Evolutionary conservation across 2,888 invertebrate genomes (phyloP), one percentile per base, ranked within the genome.

Genomic region (Coecobrya sp.): DNA sequence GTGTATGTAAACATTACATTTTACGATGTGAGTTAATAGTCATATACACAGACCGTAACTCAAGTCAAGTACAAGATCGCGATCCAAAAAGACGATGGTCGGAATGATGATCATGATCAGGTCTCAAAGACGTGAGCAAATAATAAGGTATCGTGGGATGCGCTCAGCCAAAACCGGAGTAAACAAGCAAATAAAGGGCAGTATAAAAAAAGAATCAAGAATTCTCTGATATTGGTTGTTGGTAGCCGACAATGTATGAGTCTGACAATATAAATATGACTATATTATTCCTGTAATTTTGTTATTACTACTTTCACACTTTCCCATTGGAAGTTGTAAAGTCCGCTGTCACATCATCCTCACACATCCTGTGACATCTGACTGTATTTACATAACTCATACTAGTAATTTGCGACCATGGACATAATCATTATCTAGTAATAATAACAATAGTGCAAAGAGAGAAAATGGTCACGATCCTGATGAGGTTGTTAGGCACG

Each of bases 361-460:
- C n/a, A 70, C 42, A 36, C 49, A 70, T 36, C 36, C 36, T 70
- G 70, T 70, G 70, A 70, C 30, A 70, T 70, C 36, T 70, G 70
- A 70, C 70, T 7, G 13, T 36, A 36, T 70, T 70, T 70, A 36
- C 70, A 70, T 70, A 70, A 68, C 8, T 68, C 27, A 59, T 36
- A n/a, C n/a, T n/a, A 7, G 59, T 59, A 59, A 59, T 59, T 22
- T 59, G 59, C 36, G 36, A 36, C 36, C 36, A 36, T 36, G 36
- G 36, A 36, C 36, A 36, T 36, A 36, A 36, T 36, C 36, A 36
- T 36, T 36, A 36, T 36, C 3, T 36, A 36, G 36, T 36, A 36
- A 36, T 36, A 36, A 36, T 36, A 36, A 36, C 36, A 36, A 36
- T 36, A 36, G 36, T 36, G 36, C 36, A 36, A 36, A 36, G 36